Percentiles rank a stretch among this genome's conserved stretches.
Conservation (phyloP, 2,113 vertebrate species). For the Poecile atricapillus region DNA sequence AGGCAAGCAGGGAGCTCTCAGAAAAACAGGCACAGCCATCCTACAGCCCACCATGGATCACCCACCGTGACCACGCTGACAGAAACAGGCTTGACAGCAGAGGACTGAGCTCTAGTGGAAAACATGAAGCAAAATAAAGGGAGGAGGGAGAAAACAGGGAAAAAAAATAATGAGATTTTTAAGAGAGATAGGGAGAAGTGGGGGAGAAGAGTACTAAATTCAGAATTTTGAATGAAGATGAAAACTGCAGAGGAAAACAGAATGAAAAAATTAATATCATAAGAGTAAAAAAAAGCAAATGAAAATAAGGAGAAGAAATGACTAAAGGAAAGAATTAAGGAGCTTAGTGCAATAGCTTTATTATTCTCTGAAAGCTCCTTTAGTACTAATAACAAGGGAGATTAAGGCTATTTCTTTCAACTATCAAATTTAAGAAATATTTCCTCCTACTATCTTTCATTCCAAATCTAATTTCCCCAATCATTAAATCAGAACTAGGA, state of each 20-base stretch:
- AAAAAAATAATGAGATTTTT: not conserved
- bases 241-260: not conserved
- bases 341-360: not conserved
- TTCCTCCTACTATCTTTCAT: not conserved
- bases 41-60: not conserved
- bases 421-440: not conserved
- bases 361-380: conserved; percentile 13
- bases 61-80: rapidly evolving
- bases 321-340: not conserved
- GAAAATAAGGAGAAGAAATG: not conserved
- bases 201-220: not conserved
- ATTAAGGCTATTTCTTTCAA: conserved; percentile 16
- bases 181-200: not conserved
- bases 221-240: not conserved
- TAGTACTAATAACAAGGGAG: conserved; percentile 18
- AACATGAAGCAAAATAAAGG: not conserved
- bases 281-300: not conserved
- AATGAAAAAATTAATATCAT: not conserved
- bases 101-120: not conserved
- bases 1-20: not conserved
- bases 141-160: not conserved
- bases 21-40: not conserved
- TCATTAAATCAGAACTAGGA: not conserved
- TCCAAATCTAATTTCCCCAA: conserved; percentile 25
- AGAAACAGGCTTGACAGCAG: not conserved